Evolutionary conservation across 2,797 vertebrate species (phyloP), one percentile per base, ranked within the genome.

Genomic region (Parauchenoglanis punctatus): DNA sequence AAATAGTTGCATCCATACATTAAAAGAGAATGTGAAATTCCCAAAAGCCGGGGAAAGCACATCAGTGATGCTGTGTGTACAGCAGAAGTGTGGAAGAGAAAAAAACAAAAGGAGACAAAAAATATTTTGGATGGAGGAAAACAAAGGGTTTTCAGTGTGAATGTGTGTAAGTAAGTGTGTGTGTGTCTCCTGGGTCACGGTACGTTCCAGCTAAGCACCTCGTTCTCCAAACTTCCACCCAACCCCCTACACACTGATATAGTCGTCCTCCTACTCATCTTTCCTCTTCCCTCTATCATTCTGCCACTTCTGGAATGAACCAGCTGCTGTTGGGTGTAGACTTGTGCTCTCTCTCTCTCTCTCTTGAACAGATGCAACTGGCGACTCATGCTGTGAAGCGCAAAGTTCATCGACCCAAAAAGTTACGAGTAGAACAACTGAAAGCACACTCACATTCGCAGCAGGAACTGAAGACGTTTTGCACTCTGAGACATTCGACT

Each of bases 241-340:
- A 78, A 56, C 28, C 54, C 28, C 75, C 49, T 11, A 67, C 25
- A 56, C 28, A 31, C 40, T 63, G 31, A 72, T 58, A 63, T 80
- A 67, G 28, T 3, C 46, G 61, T 46, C 72, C 70, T 87, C 35
- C 75, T 58, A 61, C 86, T 75, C 78, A 11, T 89, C 86, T 85
- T 85, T 83, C 46, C 61, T 40, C 28, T 20, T 35, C 58, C 75
- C 54, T 46, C 84, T 84, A 89, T 86, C 83, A 84, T 81, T 87
- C 76, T 84, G 73, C 81, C 8, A 86, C 88, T 89, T 63, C 67
- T 68, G 81, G 84, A 90, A 89, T 87, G 68, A 86, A 90, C 52
- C 88, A 84, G 84, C 86, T 87, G 80, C 31, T 85, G 83, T 72
- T 70, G 84, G 84, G 81, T 1, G 31, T 75, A 70, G 68, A 73